Base-by-base conservation (phyloP, 2,888 invertebrate genomes). In the Zaprionus bogoriensis region DNA sequence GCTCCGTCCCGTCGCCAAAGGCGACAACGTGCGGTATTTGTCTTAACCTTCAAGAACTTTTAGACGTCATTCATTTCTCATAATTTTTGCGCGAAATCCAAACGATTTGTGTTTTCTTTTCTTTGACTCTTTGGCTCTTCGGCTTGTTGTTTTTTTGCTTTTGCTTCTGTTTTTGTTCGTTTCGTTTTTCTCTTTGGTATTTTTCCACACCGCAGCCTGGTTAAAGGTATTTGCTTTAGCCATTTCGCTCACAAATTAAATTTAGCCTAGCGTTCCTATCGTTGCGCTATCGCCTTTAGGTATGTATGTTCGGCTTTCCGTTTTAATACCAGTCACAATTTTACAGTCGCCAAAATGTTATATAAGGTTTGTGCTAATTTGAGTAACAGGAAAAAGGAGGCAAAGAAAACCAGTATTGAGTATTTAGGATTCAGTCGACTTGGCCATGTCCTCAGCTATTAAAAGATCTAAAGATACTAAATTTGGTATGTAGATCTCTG, bases 21-120 rank as follows among this genome's bases (percentile, higher is more conserved):
- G 63, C 66, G 75, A 63, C 76, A 78, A 67, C 70, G 59, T 70
- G 59, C 59, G 71, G 69, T 71, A 80, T 87, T 84, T 83, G 78
- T 83, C 78, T 80, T 86, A 87, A 83, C 84, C 84, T 87, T 85
- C 83, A 74, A 67, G 68, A 73, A 58, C 80, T 78, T 86, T 85
- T 78, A 83, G 87, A 85, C 84, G 84, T 85, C 84, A 85, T 87
- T 76, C 86, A 87, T 83, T 63, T 87, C 74, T 74, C 83, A 87
- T 82, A 77, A 82, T 75, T 85, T 77, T 27, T 46, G 48, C 55
- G 74, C 66, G 66, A 75, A 77, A 69, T 54, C 27, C 54, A 64
- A 67, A 51, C 64, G 65, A 75, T 72, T 78, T 75, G 75, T 65
- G 72, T 58, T 74, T 70, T 19, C 52, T 74, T 70, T 19, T 55